Base-by-base conservation (phyloP, 1,140 invertebrate species). In the Diabrotica undecimpunctata region DNA sequence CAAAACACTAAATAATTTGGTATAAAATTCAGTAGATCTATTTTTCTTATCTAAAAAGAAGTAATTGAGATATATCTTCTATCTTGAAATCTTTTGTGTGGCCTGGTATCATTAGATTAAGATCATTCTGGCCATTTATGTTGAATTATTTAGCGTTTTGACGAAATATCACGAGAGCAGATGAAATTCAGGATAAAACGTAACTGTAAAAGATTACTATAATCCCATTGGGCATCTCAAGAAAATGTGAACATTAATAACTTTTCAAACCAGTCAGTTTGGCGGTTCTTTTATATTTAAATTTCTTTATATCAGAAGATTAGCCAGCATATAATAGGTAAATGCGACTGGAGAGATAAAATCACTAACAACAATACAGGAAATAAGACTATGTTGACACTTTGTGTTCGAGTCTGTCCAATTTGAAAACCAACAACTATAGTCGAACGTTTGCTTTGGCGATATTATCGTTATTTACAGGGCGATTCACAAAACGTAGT, bases 351-450 rank as follows among this genome's bases (percentile, higher is more conserved):
- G 10, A 36, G 9, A 55, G 54, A 55, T 55, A 55, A 55, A 55
- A 55, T 55, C 54, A 55, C 10, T n/a, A 35, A 25, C 25, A 55
- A 55, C 54, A 55, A 55, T 55, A 55, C 54, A 55, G 54, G 54
- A 55, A 55, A 55, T 55, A 55, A 55, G 54, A 14, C 54, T 55
- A 55, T 55, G 54, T 55, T 55, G 54, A 55, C 54, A 55, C 54
- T 55, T 55, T 55, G n/a, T 53, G n/a, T 53, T 53, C 25, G 25
- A 55, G 12, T 14, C 35, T 7, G 54, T 14, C 35, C 54, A 10
- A 25, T 55, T 25, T 55, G 35, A 55, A 55, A 55, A 55, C 25
- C 13, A 55, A 55, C 54, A 55, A 35, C 13, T 14, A 55, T 14
- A 46, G 41, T 8, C 41, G 41, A n/a, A 46, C 41, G 25, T 46